Evolutionary conservation across 2,888 invertebrate genomes (phyloP), one percentile per base, ranked within the genome.

Genomic region (Blera fallax): DNA sequence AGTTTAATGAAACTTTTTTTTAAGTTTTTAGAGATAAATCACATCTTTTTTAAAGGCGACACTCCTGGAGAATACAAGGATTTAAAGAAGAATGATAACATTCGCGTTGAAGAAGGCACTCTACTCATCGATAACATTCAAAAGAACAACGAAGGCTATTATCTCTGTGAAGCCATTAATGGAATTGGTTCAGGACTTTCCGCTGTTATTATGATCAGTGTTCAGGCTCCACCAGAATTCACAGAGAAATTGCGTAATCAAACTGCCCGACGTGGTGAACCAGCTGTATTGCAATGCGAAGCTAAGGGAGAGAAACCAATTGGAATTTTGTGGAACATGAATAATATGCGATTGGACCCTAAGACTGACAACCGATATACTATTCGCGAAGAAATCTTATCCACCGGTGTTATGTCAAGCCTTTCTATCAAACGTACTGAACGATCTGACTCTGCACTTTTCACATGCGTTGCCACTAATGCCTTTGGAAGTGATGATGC

Each of bases 271-370:
- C 95, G 97, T 87, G 97, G 97, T 74, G 98, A 98, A 92, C 97
- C 97, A 29, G 97, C 98, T 40, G 97, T 98, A 7, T 91, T 98
- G 82, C 97, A 97, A 90, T 98, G 98, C 91, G 97, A 97, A 93
- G 97, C 98, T 34, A 97, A 97, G 91, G 98, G 98, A 88, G 98
- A 98, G 92, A 97, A 97, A 94, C 98, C 98, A 34, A 98, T 98
- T 91, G 97, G 97, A 88, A 97, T 98, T 87, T 94, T 97, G 87
- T 98, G 98, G 98, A 97, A 97, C 93, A 97, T 97, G 95, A 97
- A 98, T 93, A 97, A 97, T 93, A 97, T 97, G 93, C 95, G 97
- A 29, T 93, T 98, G 88, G 98, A 98, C 92, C 96, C 97, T 65
- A 97, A 97, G 93, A 95, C 96, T 84, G 97, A 98, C 91, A 96